Percentiles rank a stretch among this genome's conserved stretches.
Conservation (phyloP, 2,113 vertebrate genomes). For the Corythoichthys intestinalis region DNA sequence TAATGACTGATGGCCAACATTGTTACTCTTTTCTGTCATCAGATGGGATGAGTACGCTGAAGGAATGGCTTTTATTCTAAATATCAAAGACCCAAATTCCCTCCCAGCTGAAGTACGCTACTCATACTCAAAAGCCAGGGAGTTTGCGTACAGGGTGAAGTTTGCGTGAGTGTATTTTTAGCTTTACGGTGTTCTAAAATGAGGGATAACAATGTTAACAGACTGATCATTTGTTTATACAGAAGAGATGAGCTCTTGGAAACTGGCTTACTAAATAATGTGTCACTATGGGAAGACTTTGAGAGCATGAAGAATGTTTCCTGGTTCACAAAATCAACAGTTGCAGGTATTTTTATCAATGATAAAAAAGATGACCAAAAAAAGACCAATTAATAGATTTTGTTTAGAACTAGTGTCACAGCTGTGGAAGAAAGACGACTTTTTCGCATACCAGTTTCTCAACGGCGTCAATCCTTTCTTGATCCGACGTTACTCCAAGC, state of each 20-base stretch:
- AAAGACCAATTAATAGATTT: not conserved
- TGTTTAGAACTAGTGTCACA: conserved; percentile 47
- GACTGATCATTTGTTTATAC: not conserved
- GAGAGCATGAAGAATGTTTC: conserved; percentile 27
- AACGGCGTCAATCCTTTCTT: conserved; percentile 81
- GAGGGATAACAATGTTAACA: not conserved
- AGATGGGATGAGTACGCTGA: conserved; percentile 21
- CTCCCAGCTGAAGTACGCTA: conserved; percentile 16
- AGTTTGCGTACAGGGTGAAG: not conserved
- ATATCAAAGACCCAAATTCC: not conserved
- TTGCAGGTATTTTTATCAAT: conserved; percentile 11
- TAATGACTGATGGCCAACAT: not conserved
- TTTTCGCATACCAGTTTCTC: conserved; percentile 85
- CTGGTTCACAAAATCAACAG: conserved; percentile 20
- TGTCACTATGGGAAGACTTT: conserved; percentile 28
- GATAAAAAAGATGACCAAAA: not conserved
- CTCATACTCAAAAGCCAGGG: conserved; percentile 11
- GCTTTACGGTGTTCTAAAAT: too few species aligned
- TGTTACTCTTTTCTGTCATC: not conserved
- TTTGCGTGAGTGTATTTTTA: not conserved
- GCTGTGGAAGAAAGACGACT: conserved; percentile 68
- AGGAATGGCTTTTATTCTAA: not conserved
- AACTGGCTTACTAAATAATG: conserved; percentile 11
- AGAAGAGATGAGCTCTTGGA: conserved; percentile 18
- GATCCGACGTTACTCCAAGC: conserved; percentile 72